Conservation (phyloP, 1,140 invertebrate genomes). For the Nixonia krombeini region DNA sequence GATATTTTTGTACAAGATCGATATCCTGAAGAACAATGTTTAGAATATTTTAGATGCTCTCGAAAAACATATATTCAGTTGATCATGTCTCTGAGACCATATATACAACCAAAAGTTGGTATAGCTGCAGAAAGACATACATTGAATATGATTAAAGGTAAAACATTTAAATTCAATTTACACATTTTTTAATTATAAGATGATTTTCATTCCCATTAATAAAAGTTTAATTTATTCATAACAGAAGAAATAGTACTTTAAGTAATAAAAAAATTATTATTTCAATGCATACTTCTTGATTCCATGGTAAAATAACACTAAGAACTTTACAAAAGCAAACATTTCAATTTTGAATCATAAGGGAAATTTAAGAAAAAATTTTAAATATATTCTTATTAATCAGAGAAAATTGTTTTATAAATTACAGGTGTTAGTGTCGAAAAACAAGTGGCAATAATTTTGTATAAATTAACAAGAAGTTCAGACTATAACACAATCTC, state of each 20-base stretch:
- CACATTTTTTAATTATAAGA: neutral
- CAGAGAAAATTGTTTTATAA: too few relatives aligned
- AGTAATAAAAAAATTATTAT: too few relatives aligned
- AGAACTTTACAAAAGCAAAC: too few relatives aligned
- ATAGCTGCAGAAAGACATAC: slow-evolving; percentile 34
- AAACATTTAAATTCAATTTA: neutral
- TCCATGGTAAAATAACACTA: too few relatives aligned
- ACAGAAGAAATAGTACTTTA: too few relatives aligned
- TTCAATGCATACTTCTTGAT: too few relatives aligned
- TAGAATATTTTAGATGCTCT: slow-evolving; percentile 32
- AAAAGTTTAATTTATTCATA: too few relatives aligned
- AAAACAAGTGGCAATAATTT: slow-evolving; percentile 34
- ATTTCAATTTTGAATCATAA: too few relatives aligned
- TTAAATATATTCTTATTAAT: too few relatives aligned
- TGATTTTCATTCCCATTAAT: too few relatives aligned
- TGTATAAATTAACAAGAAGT: slow-evolving; percentile 28
- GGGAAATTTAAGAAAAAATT: too few relatives aligned
- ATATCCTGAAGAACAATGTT: slow-evolving; percentile 29
- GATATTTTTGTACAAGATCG: slow-evolving; percentile 33
- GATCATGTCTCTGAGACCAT: slow-evolving; percentile 21
- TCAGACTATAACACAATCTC: slow-evolving; percentile 45
- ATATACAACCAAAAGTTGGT: slow-evolving; percentile 39
- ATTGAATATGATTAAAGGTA: slow-evolving; percentile 46
- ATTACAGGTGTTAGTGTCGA: slow-evolving; percentile 38
- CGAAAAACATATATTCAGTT: slow-evolving; percentile 40